Evolutionary conservation across 2,888 invertebrate genomes (phyloP).

Genomic region (Trichogramma dendrolimi): DNA sequence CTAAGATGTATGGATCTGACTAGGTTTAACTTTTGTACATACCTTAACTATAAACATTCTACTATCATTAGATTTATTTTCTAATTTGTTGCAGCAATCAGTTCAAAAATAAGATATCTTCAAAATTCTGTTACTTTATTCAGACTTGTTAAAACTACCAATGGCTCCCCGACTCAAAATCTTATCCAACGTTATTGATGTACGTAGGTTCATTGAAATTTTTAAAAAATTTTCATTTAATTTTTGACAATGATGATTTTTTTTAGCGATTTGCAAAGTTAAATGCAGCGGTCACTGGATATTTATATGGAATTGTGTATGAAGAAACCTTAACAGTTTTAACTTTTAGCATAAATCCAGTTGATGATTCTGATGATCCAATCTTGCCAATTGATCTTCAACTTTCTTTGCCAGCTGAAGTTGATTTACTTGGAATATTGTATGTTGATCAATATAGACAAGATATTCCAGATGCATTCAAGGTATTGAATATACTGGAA

Average conservation of each 20-base stretch:
- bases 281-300: constrained; percentile 63
- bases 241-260: constrained; percentile 13
- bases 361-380: constrained; percentile 56
- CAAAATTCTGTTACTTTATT: too few relatives aligned
- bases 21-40: too few relatives aligned
- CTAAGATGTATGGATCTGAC: too few relatives aligned
- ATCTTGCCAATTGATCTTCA: constrained; percentile 55
- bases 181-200: constrained; percentile 67
- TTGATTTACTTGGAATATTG: constrained; percentile 73
- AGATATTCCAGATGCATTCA: constrained; percentile 59
- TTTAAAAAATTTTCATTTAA: constrained; percentile 1
- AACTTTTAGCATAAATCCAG: constrained; percentile 64
- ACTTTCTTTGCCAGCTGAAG: constrained; percentile 69
- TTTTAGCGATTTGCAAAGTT: constrained; percentile 65
- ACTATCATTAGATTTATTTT: too few relatives aligned
- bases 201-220: constrained; percentile 39
- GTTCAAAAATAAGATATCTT: too few relatives aligned
- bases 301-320: constrained; percentile 72
- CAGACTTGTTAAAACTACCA: not conserved
- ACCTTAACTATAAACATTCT: too few relatives aligned
- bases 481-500: constrained; percentile 56
- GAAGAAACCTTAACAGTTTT: constrained; percentile 67
- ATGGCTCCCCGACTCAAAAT: constrained; percentile 75
- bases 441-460: constrained; percentile 62
- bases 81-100: too few relatives aligned